Percentiles rank a stretch among this genome's conserved stretches.
phyloP scores from a whole-genome alignment of 2,888 invertebrate genomes.

The Cancer borealis region DNA sequence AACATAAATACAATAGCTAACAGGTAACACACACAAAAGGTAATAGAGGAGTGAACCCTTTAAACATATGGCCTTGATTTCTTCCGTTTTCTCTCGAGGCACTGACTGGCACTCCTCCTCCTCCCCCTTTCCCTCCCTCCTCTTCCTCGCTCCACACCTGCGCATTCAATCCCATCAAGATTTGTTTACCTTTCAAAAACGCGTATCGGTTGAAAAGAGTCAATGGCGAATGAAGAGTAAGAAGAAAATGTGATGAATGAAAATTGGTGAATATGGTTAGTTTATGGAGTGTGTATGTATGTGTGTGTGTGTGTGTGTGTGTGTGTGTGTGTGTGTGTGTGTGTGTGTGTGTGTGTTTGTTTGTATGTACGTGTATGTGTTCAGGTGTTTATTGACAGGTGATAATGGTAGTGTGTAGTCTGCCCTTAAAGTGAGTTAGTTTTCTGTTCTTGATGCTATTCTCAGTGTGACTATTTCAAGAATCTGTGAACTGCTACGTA shows the following conservation, averaged over 20 bases:
- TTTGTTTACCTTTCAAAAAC: neutral
- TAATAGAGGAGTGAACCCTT: neutral
- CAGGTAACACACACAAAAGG: neutral
- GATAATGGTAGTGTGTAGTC: neutral
- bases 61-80: neutral
- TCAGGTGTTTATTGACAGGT: neutral
- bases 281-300: neutral
- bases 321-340: neutral
- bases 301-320: too few relatives aligned
- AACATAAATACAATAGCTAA: neutral
- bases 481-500: neutral
- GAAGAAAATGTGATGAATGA: neutral
- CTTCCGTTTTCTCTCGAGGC: neutral
- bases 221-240: neutral
- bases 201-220: too few relatives aligned
- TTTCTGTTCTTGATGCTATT: neutral
- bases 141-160: constrained; percentile 15
- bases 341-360: too few relatives aligned
- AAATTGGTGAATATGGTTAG: neutral
- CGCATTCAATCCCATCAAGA: neutral
- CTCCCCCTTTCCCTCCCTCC: neutral
- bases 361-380: neutral
- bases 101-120: neutral
- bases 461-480: neutral
- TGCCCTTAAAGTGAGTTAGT: neutral